A percentile compares a stretch with the other conserved stretches of the same genome.
phyloP scores from a whole-genome alignment of 2,113 vertebrate species.

The Penelope pileata region DNA sequence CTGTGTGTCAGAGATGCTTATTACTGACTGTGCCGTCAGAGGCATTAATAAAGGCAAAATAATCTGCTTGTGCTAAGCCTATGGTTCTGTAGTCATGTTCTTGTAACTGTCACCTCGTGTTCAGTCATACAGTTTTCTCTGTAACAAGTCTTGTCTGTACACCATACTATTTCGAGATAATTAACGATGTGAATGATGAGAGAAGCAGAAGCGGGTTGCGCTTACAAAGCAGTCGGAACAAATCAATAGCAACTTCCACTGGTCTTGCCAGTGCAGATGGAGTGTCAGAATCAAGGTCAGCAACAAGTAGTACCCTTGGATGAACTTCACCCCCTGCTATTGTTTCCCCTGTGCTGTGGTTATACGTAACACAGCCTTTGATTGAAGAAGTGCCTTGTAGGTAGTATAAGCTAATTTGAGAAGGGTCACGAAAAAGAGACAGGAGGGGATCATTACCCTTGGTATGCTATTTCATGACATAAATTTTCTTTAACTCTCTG shows the following conservation, averaged over 20 bases:
- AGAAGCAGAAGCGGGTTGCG: background rate
- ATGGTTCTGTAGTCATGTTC: background rate
- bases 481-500: background rate
- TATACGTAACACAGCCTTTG: background rate
- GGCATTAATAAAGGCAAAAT: slow-evolving; percentile 6
- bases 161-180: slow-evolving; percentile 44
- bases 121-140: slow-evolving; percentile 7
- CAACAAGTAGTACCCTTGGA: slow-evolving; percentile 29
- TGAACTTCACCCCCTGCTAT: background rate
- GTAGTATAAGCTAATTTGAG: slow-evolving; percentile 31
- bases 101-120: slow-evolving; percentile 15
- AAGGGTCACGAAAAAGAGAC: background rate
- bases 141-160: slow-evolving; percentile 23
- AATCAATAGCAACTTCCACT: slow-evolving; percentile 45
- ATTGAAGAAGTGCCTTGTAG: background rate
- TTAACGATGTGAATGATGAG: slow-evolving; percentile 57
- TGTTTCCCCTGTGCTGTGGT: background rate
- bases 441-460: background rate
- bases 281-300: background rate
- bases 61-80: slow-evolving; percentile 11
- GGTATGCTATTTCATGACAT: background rate
- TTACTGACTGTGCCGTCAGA: background rate
- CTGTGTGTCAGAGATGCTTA: background rate
- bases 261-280: background rate
- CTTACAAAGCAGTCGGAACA: slow-evolving; percentile 55